Conservation (phyloP, 2,888 invertebrate species). For the Ametastegia equiseti region DNA sequence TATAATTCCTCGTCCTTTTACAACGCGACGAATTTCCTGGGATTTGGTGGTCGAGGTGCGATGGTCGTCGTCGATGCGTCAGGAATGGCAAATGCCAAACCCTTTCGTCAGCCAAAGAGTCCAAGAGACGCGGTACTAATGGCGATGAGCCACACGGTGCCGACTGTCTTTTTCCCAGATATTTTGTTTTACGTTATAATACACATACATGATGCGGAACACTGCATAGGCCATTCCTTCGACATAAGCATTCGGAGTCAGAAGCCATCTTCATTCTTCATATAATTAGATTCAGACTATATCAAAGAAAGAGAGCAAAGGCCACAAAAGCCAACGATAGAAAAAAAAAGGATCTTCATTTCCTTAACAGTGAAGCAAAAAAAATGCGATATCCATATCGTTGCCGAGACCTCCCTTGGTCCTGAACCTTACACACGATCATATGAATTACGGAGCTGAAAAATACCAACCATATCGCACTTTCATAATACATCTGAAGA, state of each 20-base stretch:
- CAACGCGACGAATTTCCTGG: slow-evolving; percentile 17
- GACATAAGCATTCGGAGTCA: too few species aligned
- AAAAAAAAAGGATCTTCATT: slow-evolving; percentile 6
- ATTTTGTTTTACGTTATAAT: too few species aligned
- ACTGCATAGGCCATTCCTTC: too few species aligned
- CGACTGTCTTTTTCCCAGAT: too few species aligned
- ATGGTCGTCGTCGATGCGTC: too few species aligned
- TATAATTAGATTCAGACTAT: too few species aligned
- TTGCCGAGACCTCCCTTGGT: too few species aligned
- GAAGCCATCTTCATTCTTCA: too few species aligned
- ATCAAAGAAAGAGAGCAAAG: too few species aligned
- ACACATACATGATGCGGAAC: too few species aligned
- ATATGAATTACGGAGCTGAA: slow-evolving; percentile 24
- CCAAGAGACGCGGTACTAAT: not conserved
- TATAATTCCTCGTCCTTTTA: not conserved
- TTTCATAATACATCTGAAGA: not conserved
- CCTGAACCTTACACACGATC: not conserved
- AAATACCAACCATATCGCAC: slow-evolving; percentile 19
- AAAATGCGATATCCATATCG: not conserved
- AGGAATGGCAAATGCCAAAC: not conserved
- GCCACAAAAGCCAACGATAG: too few species aligned
- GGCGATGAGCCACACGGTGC: not conserved
- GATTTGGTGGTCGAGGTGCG: too few species aligned
- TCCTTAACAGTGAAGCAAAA: not conserved
- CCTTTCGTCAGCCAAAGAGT: slow-evolving; percentile 5